These are phyloP conservation scores for Sylvilagus bachmani DNA, from an alignment of 2,113 vertebrate species.

Conservation along the genomic window DNA sequence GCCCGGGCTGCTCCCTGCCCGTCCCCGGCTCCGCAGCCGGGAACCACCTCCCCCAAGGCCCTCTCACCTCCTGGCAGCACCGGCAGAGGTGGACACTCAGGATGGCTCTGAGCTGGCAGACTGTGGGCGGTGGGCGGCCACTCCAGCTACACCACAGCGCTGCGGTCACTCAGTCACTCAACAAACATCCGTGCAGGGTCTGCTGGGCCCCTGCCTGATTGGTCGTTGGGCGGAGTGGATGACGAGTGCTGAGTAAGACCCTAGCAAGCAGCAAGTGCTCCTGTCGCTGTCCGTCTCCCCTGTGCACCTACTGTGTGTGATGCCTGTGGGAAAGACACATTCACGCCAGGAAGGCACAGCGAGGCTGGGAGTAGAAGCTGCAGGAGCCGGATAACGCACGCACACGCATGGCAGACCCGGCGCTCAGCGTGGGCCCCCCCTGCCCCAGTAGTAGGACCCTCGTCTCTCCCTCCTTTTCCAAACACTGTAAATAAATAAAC, in stretches of 20 bases:
- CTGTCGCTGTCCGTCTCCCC: not conserved
- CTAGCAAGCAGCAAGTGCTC: not conserved
- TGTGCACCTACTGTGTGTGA: not conserved
- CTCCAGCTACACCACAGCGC: not conserved
- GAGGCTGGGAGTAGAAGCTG: not conserved
- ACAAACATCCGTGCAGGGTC: not conserved
- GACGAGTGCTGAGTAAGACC: not conserved
- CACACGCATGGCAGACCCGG: too few relatives aligned
- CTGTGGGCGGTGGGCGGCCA: not conserved
- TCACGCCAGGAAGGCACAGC: not conserved
- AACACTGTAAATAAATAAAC: too few relatives aligned
- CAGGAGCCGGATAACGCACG: too few relatives aligned
- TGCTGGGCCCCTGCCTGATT: not conserved
- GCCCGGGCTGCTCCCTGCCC: slow-evolving; percentile 25
- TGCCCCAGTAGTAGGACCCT: too few relatives aligned
- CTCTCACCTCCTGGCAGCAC: slow-evolving; percentile 32
- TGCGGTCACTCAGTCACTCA: slow-evolving; percentile 54
- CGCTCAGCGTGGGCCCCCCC: too few relatives aligned
- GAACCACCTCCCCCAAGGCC: slow-evolving; percentile 65
- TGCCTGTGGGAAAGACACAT: not conserved
- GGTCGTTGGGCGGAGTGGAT: not conserved
- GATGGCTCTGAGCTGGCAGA: slow-evolving; percentile 57
- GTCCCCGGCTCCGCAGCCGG: slow-evolving; percentile 42
- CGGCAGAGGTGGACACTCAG: slow-evolving; percentile 67
- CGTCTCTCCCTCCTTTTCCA: too few relatives aligned